A percentile compares a stretch with the other conserved stretches of the same genome.
Conservation (phyloP, 2,888 invertebrate species). For the Hymenopus coronatus region DNA sequence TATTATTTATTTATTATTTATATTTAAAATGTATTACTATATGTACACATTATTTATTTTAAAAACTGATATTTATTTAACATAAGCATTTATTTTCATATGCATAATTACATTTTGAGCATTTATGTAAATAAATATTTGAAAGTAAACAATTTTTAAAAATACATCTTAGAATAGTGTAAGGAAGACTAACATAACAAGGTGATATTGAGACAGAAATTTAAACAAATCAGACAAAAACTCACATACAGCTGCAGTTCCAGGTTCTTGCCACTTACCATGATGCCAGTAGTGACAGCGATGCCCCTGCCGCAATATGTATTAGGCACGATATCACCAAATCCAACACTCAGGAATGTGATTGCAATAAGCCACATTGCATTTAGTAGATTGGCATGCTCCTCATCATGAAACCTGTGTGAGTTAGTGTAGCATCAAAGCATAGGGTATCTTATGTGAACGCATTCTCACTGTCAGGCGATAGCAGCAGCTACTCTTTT, state of each 20-base stretch:
- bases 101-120: not conserved
- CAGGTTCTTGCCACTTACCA: slow-evolving; percentile 72
- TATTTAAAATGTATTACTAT: not conserved
- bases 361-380: slow-evolving; percentile 99
- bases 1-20: not conserved
- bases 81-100: not conserved
- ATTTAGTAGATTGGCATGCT: slow-evolving; percentile 97
- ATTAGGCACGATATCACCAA: slow-evolving; percentile 99
- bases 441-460: not conserved
- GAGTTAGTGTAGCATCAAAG: not conserved
- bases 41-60: too few relatives aligned
- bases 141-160: not conserved
- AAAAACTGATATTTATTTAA: not conserved
- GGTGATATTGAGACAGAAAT: slow-evolving; percentile 38
- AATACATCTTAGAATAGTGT: slow-evolving; percentile 34
- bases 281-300: slow-evolving; percentile 98
- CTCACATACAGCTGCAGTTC: not conserved
- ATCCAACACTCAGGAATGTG: slow-evolving; percentile 99
- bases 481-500: not conserved
- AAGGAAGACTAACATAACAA: not conserved
- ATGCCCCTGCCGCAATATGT: slow-evolving; percentile 99
- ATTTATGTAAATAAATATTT: not conserved
- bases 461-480: not conserved
- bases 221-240: not conserved
- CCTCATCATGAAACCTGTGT: slow-evolving; percentile 93